Evolutionary conservation across 2,888 invertebrate genomes (phyloP), one percentile per base, ranked within the genome.

Genomic region (Drosophila stalkeri): DNA sequence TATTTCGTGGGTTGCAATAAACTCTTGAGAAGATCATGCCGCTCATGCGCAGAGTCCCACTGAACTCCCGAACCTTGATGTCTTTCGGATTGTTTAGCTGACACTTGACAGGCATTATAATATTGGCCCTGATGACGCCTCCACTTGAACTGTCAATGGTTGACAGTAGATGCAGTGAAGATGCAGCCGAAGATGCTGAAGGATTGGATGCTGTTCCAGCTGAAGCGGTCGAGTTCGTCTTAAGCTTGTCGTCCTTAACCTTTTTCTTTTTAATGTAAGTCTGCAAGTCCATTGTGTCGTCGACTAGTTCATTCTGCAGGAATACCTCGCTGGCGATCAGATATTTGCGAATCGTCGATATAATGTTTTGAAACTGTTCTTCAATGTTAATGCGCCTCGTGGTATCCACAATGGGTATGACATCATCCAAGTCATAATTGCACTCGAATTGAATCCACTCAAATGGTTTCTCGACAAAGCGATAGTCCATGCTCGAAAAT

Each of bases 361-460:
- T 79, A 4, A 91, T 86, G n/a, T 82, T 86, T 31, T 87, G 86
- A 60, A 93, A 93, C 77, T 93, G 93, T 33, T 91, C 81, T 62
- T 93, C 93, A 27, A 93, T 90, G 56, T 92, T 92, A 1, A 92
- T 87, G 54, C 90, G 90, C 6, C 89, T 81, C 39, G 95, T 94
- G 83, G 95, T 94, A 43, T 95, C 94, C 74, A 95, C 93, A 27
- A 97, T 95, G 60, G 96, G 95, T 91, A 96, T 96, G 16, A 96
- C 93, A 83, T 96, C 95, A 92, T 97, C 96, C 90, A 98, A 94
- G 82, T 96, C 96, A 89, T 96, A 95, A 82, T 95, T 95, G 77
- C 97, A 96, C 88, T 97, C 96, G 31, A 98, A 92, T 77, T 95
- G 94, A 80, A 96, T 95, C 97, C 97, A 98, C 75, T 95, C 96